Percentiles rank a stretch among this genome's conserved stretches.
Evolutionary conservation across 2,797 vertebrate genomes (phyloP).

Genomic region (Urophycis tenuis): DNA sequence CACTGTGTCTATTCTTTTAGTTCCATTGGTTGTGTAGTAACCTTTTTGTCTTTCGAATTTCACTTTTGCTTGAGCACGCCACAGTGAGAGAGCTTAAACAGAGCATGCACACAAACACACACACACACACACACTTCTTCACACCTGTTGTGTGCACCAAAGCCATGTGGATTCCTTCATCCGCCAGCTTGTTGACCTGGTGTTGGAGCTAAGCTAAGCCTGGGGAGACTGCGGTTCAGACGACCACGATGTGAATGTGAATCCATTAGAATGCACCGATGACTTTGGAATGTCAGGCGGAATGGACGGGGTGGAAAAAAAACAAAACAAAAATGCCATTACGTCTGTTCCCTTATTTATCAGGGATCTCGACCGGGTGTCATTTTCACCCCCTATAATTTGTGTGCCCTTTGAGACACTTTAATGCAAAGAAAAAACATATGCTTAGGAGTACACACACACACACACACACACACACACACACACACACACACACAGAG

Average conservation of each 20-base stretch:
- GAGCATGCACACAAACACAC: neutral
- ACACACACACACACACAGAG: too few relatives aligned
- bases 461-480: too few relatives aligned
- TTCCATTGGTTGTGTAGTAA: neutral
- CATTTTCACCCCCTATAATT: neutral
- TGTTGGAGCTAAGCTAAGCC: neutral
- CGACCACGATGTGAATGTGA: neutral
- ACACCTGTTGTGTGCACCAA: neutral
- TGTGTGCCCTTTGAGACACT: too few relatives aligned
- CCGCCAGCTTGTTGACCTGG: neutral
- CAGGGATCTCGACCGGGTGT: constrained; percentile 15
- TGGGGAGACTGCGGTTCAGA: neutral
- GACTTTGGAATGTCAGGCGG: constrained; percentile 20
- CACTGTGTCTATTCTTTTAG: neutral
- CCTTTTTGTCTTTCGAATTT: neutral
- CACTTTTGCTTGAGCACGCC: neutral
- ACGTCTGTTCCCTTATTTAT: constrained; percentile 43
- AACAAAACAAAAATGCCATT: constrained; percentile 32
- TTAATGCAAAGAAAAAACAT: too few relatives aligned
- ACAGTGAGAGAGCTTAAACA: neutral
- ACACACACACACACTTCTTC: neutral
- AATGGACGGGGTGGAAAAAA: constrained; percentile 23
- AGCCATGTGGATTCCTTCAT: neutral
- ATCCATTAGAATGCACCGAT: constrained; percentile 32
- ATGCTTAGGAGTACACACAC: too few relatives aligned